Conservation (phyloP, 2,113 vertebrate genomes). For the Perca fluviatilis region DNA sequence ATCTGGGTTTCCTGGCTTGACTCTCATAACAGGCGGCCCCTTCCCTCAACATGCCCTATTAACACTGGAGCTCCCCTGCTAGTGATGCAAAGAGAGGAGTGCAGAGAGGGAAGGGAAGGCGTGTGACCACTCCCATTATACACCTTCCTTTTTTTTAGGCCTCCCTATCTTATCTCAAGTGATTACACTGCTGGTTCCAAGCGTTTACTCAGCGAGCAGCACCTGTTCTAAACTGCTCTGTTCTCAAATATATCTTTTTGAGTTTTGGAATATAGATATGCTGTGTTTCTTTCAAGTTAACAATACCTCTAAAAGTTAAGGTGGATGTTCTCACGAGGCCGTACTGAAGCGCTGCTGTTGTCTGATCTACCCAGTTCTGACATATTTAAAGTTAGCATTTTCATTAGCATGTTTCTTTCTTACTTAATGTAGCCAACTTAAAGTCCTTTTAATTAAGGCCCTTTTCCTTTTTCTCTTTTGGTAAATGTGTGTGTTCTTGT, state of each 20-base stretch:
- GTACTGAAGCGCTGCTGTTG: no score
- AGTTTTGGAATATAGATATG: neutral
- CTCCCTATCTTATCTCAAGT: conserved; percentile 66
- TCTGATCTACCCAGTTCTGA: conserved; percentile 15
- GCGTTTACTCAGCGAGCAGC: conserved; percentile 54
- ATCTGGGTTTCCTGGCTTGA: conserved; percentile 79
- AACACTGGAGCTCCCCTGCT: conserved; percentile 40
- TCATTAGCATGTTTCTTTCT: neutral
- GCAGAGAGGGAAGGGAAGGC: conserved; percentile 1
- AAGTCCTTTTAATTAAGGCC: neutral
- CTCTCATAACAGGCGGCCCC: conserved; percentile 81
- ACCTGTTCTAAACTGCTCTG: conserved; percentile 51
- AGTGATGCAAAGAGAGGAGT: conserved; percentile 32
- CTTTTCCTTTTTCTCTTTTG: neutral
- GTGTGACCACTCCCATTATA: conserved; percentile 30
- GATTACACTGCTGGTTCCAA: conserved; percentile 43
- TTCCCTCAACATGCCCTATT: conserved; percentile 53
- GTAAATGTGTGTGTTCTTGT: neutral
- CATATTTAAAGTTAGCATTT: neutral
- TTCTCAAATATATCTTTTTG: conserved; percentile 47
- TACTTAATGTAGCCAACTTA: neutral
- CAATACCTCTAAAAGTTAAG: conserved; percentile 26
- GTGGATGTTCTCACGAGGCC: no score
- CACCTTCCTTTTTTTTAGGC: conserved; percentile 15
- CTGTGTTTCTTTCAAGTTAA: conserved; percentile 15